A percentile compares a stretch with the other conserved stretches of the same genome.
These are phyloP conservation scores for Euwallacea fornicatus DNA, from an alignment of 1,140 invertebrate genomes.

Conservation along the genomic window DNA sequence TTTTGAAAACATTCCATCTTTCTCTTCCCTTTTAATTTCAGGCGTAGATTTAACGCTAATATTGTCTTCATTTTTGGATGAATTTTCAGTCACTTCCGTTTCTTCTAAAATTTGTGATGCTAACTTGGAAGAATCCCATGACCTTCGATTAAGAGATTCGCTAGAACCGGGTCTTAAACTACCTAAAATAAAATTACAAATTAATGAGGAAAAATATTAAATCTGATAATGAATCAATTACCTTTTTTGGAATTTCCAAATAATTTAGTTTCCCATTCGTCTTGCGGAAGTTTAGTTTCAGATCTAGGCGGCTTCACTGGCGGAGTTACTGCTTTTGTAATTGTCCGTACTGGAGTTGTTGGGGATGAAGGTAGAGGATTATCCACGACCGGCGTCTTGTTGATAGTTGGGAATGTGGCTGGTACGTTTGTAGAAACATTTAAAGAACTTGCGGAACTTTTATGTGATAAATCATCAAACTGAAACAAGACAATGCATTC, in stretches of 20 bases:
- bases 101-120: constrained; percentile 52
- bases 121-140: constrained; percentile 53
- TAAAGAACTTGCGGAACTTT: constrained; percentile 81
- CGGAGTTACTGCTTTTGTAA: constrained; percentile 35
- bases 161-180: constrained; percentile 43
- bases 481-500: constrained; percentile 46
- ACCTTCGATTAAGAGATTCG: constrained; percentile 48
- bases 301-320: constrained; percentile 55
- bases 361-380: constrained; percentile 52
- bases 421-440: constrained; percentile 55
- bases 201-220: background rate
- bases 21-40: constrained; percentile 49
- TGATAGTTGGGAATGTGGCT: constrained; percentile 46
- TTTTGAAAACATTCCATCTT: constrained; percentile 56
- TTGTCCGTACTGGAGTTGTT: constrained; percentile 15
- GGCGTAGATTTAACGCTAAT: constrained; percentile 40
- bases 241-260: constrained; percentile 62
- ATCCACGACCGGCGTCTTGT: constrained; percentile 51
- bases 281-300: constrained; percentile 57
- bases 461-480: constrained; percentile 85
- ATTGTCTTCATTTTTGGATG: constrained; percentile 35
- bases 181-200: constrained; percentile 31
- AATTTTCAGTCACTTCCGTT: constrained; percentile 38
- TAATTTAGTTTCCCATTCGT: constrained; percentile 84
- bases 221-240: constrained; percentile 21